These are phyloP conservation scores for Glossosoma conforme DNA, from an alignment of 1,140 invertebrate genomes.

Conservation along the genomic window DNA sequence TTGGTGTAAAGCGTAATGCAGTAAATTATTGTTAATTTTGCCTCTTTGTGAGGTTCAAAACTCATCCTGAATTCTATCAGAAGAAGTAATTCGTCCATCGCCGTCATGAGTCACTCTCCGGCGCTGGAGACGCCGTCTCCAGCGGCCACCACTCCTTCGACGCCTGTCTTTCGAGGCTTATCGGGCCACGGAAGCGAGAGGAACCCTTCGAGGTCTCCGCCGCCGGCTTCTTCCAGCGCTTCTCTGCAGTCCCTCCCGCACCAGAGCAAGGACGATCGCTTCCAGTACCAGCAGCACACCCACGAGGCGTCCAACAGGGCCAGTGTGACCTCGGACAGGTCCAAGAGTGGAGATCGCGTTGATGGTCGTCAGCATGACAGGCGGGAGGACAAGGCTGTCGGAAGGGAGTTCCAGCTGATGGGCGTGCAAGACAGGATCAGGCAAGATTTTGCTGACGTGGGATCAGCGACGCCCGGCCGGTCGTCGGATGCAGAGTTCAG, in stretches of 20 bases:
- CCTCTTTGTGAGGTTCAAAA: too few relatives aligned
- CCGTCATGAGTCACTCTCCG: slow-evolving; percentile 20
- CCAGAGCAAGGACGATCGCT: slow-evolving; percentile 19
- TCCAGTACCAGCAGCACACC: slow-evolving; percentile 5
- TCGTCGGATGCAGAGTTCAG: not conserved
- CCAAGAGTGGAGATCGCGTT: not conserved
- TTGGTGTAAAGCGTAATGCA: too few relatives aligned
- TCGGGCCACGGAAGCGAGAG: slow-evolving; percentile 8
- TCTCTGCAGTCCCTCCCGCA: too few relatives aligned
- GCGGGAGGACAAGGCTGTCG: not conserved
- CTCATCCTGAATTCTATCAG: too few relatives aligned
- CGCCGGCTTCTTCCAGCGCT: too few relatives aligned
- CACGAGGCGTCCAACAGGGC: not conserved
- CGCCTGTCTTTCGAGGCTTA: slow-evolving; percentile 13
- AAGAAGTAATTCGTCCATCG: too few relatives aligned
- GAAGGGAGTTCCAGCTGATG: too few relatives aligned
- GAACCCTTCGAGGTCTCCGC: slow-evolving; percentile 15
- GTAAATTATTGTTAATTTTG: too few relatives aligned
- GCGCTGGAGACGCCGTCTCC: slow-evolving; percentile 15
- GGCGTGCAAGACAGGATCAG: too few relatives aligned
- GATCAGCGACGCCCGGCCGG: not conserved
- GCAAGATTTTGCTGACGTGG: too few relatives aligned
- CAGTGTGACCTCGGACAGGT: not conserved
- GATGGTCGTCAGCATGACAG: not conserved
- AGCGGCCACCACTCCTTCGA: slow-evolving; percentile 18